Conservation (phyloP, 1,140 invertebrate genomes). For the Caenorhabditis latens region DNA sequence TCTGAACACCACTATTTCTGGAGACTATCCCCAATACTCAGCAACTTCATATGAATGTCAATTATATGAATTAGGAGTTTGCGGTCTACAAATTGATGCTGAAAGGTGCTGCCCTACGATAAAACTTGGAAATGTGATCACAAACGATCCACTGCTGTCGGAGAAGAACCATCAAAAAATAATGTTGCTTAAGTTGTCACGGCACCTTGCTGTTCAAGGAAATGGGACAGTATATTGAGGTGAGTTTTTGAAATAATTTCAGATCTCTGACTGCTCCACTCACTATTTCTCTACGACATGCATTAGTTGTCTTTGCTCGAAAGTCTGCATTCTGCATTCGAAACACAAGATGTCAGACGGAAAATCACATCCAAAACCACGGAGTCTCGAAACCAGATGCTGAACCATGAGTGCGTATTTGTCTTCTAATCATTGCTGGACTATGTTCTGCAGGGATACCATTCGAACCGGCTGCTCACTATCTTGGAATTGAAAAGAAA, state of each 20-base stretch:
- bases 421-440: conserved; percentile 44
- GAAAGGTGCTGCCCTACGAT: not conserved
- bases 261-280: conserved; percentile 53
- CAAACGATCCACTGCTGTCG: conserved; percentile 49
- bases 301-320: conserved; percentile 48
- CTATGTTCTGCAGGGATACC: conserved; percentile 56
- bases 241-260: conserved; percentile 16
- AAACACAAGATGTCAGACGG: conserved; percentile 11
- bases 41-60: not conserved
- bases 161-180: conserved; percentile 47
- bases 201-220: not conserved
- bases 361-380: not conserved
- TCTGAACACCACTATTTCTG: not conserved
- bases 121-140: conserved; percentile 48
- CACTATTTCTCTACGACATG: conserved; percentile 58
- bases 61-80: conserved; percentile 16
- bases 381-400: conserved; percentile 5
- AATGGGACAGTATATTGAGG: conserved; percentile 33
- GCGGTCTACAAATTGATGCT: not conserved
- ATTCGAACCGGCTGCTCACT: conserved; percentile 35
- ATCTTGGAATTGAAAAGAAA: conserved; percentile 22
- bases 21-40: not conserved
- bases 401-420: conserved; percentile 1
- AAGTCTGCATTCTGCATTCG: conserved; percentile 54
- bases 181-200: conserved; percentile 16